Conservation (phyloP, 2,888 invertebrate species). For the Coleophora deauratella region DNA sequence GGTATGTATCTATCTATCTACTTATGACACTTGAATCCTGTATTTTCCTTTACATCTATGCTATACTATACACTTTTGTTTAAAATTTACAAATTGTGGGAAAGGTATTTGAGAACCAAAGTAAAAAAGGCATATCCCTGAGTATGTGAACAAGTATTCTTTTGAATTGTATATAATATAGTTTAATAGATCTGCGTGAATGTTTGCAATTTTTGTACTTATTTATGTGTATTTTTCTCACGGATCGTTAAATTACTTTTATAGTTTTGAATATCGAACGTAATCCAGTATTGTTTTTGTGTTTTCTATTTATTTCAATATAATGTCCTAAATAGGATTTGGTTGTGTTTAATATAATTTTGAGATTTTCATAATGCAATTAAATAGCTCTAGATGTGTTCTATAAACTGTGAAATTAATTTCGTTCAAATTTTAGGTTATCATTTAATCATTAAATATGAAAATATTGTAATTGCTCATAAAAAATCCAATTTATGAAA, state of each 20-base stretch:
- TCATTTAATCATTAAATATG: too few species aligned
- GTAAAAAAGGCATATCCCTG: too few species aligned
- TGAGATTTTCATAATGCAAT: neutral
- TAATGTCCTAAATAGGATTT: neutral
- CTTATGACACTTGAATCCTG: too few species aligned
- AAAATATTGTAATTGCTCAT: too few species aligned
- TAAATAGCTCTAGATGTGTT: neutral
- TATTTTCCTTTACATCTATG: too few species aligned
- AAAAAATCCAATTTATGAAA: too few species aligned
- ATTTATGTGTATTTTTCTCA: slow-evolving; percentile 38
- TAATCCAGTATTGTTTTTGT: slow-evolving; percentile 1
- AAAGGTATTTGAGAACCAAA: too few species aligned
- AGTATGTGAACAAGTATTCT: slow-evolving; percentile 8
- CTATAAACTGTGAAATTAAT: too few species aligned
- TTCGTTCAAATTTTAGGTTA: too few species aligned
- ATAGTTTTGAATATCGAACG: neutral
- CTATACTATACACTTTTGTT: too few species aligned
- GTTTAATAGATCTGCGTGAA: slow-evolving; percentile 20
- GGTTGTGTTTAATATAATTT: neutral
- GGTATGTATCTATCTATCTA: too few species aligned
- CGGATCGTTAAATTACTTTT: slow-evolving; percentile 3
- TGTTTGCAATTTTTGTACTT: slow-evolving; percentile 63
- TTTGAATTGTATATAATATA: slow-evolving; percentile 7
- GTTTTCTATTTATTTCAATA: neutral
- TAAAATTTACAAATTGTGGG: too few species aligned